These are phyloP conservation scores for Drosophila vallismaia DNA, from an alignment of 2,888 invertebrate genomes.

Conservation along the genomic window DNA sequence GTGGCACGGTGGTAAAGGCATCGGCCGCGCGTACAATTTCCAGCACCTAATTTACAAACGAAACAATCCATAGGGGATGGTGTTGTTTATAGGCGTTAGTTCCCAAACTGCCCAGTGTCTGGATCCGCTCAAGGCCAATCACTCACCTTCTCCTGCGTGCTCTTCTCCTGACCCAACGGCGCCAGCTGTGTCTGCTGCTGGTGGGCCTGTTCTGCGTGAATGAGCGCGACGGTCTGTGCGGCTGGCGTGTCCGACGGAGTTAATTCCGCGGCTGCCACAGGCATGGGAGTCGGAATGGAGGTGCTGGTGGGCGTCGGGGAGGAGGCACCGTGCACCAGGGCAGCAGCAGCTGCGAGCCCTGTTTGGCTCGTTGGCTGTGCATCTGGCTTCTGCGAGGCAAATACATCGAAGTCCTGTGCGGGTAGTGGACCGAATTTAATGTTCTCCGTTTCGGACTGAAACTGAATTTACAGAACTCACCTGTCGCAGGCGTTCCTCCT, in stretches of 20 bases:
- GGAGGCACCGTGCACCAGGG: conserved; percentile 68
- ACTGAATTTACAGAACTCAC: conserved; percentile 57
- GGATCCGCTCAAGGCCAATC: conserved; percentile 5
- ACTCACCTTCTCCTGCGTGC: conserved; percentile 91
- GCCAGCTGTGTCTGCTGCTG: conserved; percentile 82
- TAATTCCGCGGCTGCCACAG: conserved; percentile 51
- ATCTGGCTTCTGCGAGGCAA: conserved; percentile 80
- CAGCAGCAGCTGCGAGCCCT: conserved; percentile 75
- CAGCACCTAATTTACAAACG: conserved; percentile 87
- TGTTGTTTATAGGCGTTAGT: not conserved
- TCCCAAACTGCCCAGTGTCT: conserved; percentile 14
- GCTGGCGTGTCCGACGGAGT: conserved; percentile 48
- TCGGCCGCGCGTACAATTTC: conserved; percentile 94
- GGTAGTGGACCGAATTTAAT: conserved; percentile 13
- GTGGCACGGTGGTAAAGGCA: conserved; percentile 84
- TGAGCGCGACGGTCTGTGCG: conserved; percentile 71
- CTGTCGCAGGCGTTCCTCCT: conserved; percentile 85
- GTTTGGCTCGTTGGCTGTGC: conserved; percentile 70
- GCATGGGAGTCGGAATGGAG: conserved; percentile 51
- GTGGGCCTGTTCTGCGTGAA: conserved; percentile 68
- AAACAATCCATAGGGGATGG: conserved; percentile 11
- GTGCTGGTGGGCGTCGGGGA: conserved; percentile 57
- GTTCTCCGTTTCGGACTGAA: not conserved
- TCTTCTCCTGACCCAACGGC: conserved; percentile 88
- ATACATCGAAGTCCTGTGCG: conserved; percentile 83